Percentiles rank a stretch among this genome's conserved stretches.
These are phyloP conservation scores for Bovichtus diacanthus DNA, from an alignment of 2,797 vertebrate species.

Conservation along the genomic window DNA sequence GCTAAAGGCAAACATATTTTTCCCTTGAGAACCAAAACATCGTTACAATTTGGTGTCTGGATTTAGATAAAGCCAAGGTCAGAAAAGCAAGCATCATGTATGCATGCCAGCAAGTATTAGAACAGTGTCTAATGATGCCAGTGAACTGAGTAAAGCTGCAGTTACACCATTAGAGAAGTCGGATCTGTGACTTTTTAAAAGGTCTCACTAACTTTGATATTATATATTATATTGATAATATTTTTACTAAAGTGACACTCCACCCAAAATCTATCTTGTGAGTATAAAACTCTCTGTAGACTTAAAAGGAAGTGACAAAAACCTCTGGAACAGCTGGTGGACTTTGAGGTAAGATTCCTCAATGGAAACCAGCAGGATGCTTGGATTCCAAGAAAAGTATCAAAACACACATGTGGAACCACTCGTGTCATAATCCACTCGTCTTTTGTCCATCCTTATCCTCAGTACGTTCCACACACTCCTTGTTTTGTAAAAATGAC, in stretches of 20 bases:
- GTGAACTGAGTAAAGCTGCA: conserved; percentile 35
- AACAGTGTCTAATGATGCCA: conserved; percentile 28
- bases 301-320: background rate
- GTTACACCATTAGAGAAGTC: conserved; percentile 23
- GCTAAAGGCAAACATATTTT: conserved; percentile 67
- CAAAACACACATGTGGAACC: background rate
- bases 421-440: background rate
- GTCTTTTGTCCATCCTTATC: background rate
- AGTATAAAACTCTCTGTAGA: background rate
- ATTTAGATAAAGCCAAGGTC: conserved; percentile 46
- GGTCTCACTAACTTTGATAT: background rate
- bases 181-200: conserved; percentile 6
- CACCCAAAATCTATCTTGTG: background rate
- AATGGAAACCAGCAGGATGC: background rate
- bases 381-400: background rate
- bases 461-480: background rate
- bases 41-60: conserved; percentile 37
- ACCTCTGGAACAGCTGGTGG: background rate
- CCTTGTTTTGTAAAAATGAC: background rate
- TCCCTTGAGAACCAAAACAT: conserved; percentile 62
- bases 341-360: background rate
- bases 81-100: conserved; percentile 43
- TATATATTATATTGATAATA: too few relatives aligned
- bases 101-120: conserved; percentile 35
- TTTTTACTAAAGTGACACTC: background rate